These are phyloP conservation scores for Sinopyrophorus schimmeli DNA, from an alignment of 2,888 invertebrate genomes.

Conservation along the genomic window DNA sequence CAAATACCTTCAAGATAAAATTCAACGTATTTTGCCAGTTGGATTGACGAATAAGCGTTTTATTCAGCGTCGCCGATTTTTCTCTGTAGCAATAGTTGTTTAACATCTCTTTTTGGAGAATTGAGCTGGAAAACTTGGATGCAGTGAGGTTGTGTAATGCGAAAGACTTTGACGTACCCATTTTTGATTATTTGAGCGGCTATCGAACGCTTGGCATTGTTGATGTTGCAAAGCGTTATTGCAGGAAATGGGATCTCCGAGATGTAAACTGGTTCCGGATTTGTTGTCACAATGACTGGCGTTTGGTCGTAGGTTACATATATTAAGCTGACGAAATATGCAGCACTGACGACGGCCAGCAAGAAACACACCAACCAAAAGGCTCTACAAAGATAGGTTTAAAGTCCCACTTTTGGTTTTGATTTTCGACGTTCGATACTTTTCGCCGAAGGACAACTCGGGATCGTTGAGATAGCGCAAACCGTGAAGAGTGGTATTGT, in stretches of 20 bases:
- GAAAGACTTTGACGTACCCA: conserved; percentile 41
- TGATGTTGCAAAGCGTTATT: conserved; percentile 82
- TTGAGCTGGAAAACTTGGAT: not conserved
- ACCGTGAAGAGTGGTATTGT: conserved; percentile 16
- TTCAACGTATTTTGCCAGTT: conserved; percentile 3
- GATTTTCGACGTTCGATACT: too few relatives aligned
- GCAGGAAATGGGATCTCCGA: conserved; percentile 78
- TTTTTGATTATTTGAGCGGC: conserved; percentile 57
- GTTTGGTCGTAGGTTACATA: conserved; percentile 72
- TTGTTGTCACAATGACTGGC: conserved; percentile 79
- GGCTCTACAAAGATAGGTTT: conserved; percentile 58
- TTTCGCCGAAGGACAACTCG: conserved; percentile 14
- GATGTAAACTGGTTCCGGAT: conserved; percentile 70
- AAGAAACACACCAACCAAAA: conserved; percentile 74
- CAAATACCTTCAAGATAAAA: conserved; percentile 8
- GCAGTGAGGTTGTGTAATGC: not conserved
- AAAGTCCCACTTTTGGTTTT: too few relatives aligned
- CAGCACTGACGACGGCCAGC: conserved; percentile 65
- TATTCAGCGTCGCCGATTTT: too few relatives aligned
- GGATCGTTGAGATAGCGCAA: conserved; percentile 11
- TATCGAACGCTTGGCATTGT: conserved; percentile 70
- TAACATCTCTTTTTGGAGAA: not conserved
- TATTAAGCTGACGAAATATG: conserved; percentile 71
- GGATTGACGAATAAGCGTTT: too few relatives aligned
- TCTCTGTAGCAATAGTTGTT: not conserved